A percentile compares a stretch with the other conserved stretches of the same genome.
Evolutionary conservation across 2,797 vertebrate species (phyloP).

Genomic region (Malacoctenus gilli): DNA sequence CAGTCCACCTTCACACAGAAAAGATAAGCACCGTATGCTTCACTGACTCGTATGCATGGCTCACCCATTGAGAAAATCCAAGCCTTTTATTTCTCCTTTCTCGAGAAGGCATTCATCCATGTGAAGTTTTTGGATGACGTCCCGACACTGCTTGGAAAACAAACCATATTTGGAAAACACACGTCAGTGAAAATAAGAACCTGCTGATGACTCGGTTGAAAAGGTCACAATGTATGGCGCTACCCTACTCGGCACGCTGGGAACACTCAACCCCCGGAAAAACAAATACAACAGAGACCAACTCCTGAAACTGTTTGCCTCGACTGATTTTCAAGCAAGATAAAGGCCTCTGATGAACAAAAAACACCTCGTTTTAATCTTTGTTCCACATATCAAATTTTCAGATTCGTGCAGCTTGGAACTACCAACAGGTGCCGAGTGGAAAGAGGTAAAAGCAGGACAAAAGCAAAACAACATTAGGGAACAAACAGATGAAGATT

Average conservation of each 20-base stretch:
- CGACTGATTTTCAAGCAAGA: not conserved
- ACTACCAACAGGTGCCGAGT: not conserved
- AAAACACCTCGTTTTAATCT: not conserved
- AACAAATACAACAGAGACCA: slow-evolving; percentile 21
- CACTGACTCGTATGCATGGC: not conserved
- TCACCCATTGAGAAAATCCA: not conserved
- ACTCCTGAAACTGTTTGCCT: slow-evolving; percentile 16
- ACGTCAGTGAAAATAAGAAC: not conserved
- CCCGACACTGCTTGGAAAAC: not conserved
- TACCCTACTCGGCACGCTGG: slow-evolving; percentile 1
- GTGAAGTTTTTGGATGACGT: not conserved
- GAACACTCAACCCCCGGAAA: slow-evolving; percentile 13
- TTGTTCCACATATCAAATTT: slow-evolving; percentile 2
- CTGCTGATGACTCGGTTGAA: not conserved
- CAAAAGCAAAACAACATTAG: too few species aligned
- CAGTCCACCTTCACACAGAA: too few species aligned
- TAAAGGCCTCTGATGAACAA: not conserved
- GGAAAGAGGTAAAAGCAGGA: not conserved
- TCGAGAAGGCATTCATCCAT: not conserved
- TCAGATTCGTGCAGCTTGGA: slow-evolving; percentile 4
- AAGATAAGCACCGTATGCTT: not conserved
- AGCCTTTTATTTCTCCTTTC: not conserved
- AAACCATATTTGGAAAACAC: not conserved
- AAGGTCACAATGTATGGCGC: slow-evolving; percentile 2
- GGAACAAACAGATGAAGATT: too few species aligned